A percentile compares a stretch with the other conserved stretches of the same genome.
Evolutionary conservation across 2,113 vertebrate genomes (phyloP).

Genomic region (Castor canadensis): DNA sequence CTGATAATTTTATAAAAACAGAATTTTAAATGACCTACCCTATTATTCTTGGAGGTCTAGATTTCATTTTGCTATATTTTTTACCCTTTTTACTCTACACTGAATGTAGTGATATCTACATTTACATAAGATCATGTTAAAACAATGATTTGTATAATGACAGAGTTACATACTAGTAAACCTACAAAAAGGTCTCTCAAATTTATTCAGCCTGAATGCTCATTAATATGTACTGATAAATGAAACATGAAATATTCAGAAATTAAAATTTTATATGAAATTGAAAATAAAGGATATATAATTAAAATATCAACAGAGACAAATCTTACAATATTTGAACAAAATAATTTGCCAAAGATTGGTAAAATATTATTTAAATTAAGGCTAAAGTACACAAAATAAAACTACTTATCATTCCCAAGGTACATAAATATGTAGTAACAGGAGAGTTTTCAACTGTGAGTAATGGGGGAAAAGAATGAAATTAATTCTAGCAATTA

Average conservation of each 20-base stretch:
- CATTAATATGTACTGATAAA: background rate
- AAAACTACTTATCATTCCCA: background rate
- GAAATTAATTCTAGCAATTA: conserved; percentile 29
- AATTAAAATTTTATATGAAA: background rate
- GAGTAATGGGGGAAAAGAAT: background rate
- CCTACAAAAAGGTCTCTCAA: background rate
- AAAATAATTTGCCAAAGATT: background rate
- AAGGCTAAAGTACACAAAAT: conserved; percentile 15
- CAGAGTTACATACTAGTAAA: background rate
- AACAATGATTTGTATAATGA: background rate
- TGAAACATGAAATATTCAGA: background rate
- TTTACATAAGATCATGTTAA: background rate
- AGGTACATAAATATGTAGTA: background rate
- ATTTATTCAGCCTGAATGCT: background rate
- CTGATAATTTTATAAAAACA: background rate
- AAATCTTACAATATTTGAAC: background rate
- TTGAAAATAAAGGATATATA: background rate
- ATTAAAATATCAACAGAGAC: background rate
- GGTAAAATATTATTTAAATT: conserved; percentile 12
- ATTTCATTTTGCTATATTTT: background rate
- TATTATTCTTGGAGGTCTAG: background rate
- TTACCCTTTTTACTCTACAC: background rate
- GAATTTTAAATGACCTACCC: background rate
- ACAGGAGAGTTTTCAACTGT: background rate
- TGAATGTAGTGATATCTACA: background rate